phyloP scores from a whole-genome alignment of 1,140 invertebrate species.

The Cyclina sinensis region DNA sequence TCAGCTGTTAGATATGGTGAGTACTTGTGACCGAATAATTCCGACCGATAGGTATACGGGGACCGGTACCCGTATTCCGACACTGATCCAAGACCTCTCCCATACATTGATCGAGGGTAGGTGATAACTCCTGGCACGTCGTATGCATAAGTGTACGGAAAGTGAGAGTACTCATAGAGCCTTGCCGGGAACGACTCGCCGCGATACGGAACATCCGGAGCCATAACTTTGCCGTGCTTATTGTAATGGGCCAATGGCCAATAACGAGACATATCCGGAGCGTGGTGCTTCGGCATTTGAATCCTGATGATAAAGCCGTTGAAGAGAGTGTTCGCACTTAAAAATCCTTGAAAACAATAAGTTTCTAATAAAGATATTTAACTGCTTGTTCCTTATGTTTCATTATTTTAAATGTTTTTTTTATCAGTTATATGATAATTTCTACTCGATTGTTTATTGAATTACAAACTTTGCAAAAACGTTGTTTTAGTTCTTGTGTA shows the following conservation, averaged over 20 bases:
- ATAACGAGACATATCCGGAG: neutral
- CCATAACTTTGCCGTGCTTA: neutral
- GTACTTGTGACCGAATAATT: constrained; percentile 9
- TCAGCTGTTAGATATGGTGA: neutral
- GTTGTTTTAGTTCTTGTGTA: too few relatives aligned
- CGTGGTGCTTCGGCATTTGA: neutral
- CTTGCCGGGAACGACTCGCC: neutral
- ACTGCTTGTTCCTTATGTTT: too few relatives aligned
- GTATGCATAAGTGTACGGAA: constrained; percentile 29
- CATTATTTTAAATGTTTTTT: too few relatives aligned
- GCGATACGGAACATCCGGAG: neutral
- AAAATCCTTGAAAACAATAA: neutral
- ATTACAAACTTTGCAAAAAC: too few relatives aligned
- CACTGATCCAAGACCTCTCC: neutral
- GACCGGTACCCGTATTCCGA: neutral
- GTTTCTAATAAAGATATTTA: too few relatives aligned
- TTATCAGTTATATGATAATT: too few relatives aligned
- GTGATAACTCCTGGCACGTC: constrained; percentile 1
- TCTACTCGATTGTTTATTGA: too few relatives aligned
- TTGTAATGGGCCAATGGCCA: neutral
- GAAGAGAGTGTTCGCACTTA: neutral
- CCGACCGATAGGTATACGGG: neutral
- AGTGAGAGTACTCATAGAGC: neutral
- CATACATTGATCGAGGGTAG: neutral
- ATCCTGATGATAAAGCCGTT: neutral